Conservation (phyloP, 2,113 vertebrate species). For the Vidua macroura region DNA sequence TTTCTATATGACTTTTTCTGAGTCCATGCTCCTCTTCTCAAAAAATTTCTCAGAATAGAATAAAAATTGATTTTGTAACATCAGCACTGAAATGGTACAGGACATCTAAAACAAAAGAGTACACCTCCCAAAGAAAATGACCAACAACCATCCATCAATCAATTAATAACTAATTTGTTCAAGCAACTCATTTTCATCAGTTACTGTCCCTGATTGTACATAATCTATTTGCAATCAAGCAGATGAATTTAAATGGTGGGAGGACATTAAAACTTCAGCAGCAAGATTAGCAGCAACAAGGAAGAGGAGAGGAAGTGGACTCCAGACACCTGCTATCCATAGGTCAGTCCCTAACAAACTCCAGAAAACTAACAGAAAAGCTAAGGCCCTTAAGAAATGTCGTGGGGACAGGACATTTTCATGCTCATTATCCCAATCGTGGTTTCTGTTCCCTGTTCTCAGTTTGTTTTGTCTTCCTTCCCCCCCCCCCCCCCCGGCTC, state of each 20-base stretch:
- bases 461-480: too few relatives aligned
- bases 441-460: too few relatives aligned
- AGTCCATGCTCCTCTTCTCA: background rate
- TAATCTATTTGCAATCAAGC: background rate
- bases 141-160: background rate
- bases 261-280: background rate
- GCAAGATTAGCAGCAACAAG: background rate
- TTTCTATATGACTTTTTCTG: background rate
- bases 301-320: background rate
- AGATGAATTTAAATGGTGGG: background rate
- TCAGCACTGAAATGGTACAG: background rate
- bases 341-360: background rate
- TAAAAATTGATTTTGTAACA: background rate
- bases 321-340: background rate
- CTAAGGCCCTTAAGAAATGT: background rate
- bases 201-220: background rate
- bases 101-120: background rate
- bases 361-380: background rate
- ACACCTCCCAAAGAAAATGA: background rate
- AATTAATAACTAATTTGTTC: background rate
- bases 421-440: too few relatives aligned
- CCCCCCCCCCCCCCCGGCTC: too few relatives aligned
- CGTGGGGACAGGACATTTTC: too few relatives aligned
- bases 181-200: background rate
- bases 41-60: background rate